Evolutionary conservation across 2,113 vertebrate species (phyloP), one percentile per base, ranked within the genome.

Genomic region (Microcebus jonahi): DNA sequence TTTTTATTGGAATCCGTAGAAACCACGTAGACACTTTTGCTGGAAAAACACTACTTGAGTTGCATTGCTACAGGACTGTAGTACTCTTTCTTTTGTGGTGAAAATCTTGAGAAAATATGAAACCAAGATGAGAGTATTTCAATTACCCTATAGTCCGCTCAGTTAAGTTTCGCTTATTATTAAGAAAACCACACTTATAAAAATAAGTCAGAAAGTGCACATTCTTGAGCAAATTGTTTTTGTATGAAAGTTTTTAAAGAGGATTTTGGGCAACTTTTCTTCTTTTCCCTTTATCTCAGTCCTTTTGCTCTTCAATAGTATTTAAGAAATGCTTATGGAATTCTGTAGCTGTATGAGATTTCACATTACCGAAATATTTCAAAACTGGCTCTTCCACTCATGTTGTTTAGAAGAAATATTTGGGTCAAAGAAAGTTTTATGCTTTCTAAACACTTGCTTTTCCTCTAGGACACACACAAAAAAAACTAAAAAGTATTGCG

Each of bases 41-140:
- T 65, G 31, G 77, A 65, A 90, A 88, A 6, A 6, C 6, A 0
- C 23, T 27, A 17, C 59, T 70, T 2, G 27, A 77, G 81, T 2
- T 4, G 0, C 39, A 0, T 23, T 6, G 70, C 50, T 5, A 6
- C 20, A 1, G 9, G 25, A 9, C 8, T 0, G 45, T 34, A 29
- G 85, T 2, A 7, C 71, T 10, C 59, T 36, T 80, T 94, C 93
- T 85, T 61, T 50, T 13, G 79, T 83, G 88, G 27, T 10, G 31
- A 48, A 34, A 81, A 57, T 73, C 55, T 67, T 59, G n/a, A 90
- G 88, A 53, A 45, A 61, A 73, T 73, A 83, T 5, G 73, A 67
- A 81, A 63, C 75, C 61, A 15, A 14, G 3, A 2, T 13, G 23
- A 50, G 95, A 83, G 31, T 31, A 18, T 73, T 83, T 61, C 79